phyloP scores from a whole-genome alignment of 2,888 invertebrate species.

The Trileptium ribeirensis region DNA sequence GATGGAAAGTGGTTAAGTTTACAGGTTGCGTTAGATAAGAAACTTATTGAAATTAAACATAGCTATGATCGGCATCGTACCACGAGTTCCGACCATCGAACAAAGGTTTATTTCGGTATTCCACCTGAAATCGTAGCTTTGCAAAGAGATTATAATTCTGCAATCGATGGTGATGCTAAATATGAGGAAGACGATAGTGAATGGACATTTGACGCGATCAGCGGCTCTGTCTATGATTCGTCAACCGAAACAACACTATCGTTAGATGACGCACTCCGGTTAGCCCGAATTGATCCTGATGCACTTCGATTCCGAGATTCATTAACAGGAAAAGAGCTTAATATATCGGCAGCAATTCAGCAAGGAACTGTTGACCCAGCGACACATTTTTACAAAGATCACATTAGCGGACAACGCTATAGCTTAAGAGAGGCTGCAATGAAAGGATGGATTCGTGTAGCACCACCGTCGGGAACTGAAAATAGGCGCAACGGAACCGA shows the following conservation, averaged over 20 bases:
- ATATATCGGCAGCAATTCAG: constrained; percentile 50
- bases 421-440: constrained; percentile 71
- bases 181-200: constrained; percentile 15
- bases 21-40: not conserved
- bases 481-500: too few species aligned
- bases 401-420: constrained; percentile 2
- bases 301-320: constrained; percentile 64
- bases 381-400: constrained; percentile 39
- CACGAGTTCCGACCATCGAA: constrained; percentile 46
- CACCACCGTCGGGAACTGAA: not conserved
- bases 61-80: not conserved
- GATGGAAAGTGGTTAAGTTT: constrained; percentile 55
- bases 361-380: constrained; percentile 48
- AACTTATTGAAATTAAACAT: not conserved
- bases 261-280: constrained; percentile 60
- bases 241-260: constrained; percentile 63
- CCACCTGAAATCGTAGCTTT: not conserved
- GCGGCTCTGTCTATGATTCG: constrained; percentile 66
- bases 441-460: constrained; percentile 65
- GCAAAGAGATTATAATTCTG: not conserved
- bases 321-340: constrained; percentile 61
- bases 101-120: constrained; percentile 16
- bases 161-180: constrained; percentile 39
- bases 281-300: constrained; percentile 41
- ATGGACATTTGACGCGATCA: constrained; percentile 61